These are phyloP conservation scores for Scarus forsteni DNA, from an alignment of 2,797 vertebrate species.

Conservation along the genomic window DNA sequence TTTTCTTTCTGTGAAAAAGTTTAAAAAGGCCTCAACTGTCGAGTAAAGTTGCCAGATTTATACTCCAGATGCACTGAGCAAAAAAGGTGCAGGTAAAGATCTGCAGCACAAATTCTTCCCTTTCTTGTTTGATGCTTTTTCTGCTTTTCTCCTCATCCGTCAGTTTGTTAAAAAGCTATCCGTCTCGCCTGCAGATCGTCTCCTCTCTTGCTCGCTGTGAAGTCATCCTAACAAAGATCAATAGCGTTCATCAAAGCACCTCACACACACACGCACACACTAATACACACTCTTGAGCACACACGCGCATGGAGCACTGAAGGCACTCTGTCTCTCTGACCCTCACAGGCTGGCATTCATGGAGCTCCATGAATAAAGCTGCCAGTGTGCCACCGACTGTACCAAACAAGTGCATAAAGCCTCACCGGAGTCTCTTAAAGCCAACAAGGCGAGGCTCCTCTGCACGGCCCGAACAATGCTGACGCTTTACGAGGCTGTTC, in stretches of 20 bases:
- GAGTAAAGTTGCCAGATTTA: neutral
- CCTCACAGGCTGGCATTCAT: slow-evolving; percentile 69
- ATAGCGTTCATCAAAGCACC: slow-evolving; percentile 49
- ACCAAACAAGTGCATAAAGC: slow-evolving; percentile 36
- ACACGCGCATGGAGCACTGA: slow-evolving; percentile 30
- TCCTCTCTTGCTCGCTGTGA: slow-evolving; percentile 26
- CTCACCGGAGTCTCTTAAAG: slow-evolving; percentile 43
- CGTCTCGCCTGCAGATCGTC: slow-evolving; percentile 3
- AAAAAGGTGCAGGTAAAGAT: slow-evolving; percentile 20
- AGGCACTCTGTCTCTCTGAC: slow-evolving; percentile 56
- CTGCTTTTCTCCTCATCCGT: neutral
- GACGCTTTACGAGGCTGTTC: slow-evolving; percentile 44
- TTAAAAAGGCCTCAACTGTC: neutral
- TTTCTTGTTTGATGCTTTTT: neutral
- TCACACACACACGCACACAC: slow-evolving; percentile 7
- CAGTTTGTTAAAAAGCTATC: slow-evolving; percentile 20
- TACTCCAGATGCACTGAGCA: neutral
- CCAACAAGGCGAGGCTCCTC: slow-evolving; percentile 34
- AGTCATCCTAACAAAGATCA: slow-evolving; percentile 51
- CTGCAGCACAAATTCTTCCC: slow-evolving; percentile 14
- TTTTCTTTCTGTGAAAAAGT: neutral
- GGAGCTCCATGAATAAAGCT: slow-evolving; percentile 55
- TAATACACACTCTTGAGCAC: neutral
- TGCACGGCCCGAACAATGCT: slow-evolving; percentile 43
- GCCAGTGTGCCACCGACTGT: slow-evolving; percentile 51